Conservation (phyloP, 2,888 invertebrate genomes). For the Tetragonula carbonaria region DNA sequence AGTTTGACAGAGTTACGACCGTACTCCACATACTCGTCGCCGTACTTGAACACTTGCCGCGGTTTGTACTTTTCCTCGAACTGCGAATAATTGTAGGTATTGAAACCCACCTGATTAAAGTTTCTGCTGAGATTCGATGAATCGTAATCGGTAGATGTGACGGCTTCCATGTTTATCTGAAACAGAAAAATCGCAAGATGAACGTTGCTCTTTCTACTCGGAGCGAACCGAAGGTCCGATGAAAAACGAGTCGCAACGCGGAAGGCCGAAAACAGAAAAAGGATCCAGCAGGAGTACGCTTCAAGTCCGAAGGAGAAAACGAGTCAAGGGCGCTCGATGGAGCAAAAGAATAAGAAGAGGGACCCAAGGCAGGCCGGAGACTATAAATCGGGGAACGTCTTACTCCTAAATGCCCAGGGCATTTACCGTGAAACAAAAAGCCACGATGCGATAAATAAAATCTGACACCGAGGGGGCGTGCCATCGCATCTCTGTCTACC, state of each 20-base stretch:
- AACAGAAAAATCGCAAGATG: constrained; percentile 70
- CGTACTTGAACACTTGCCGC: constrained; percentile 75
- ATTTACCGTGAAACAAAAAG: constrained; percentile 76
- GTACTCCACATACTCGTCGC: constrained; percentile 77
- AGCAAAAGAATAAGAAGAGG: constrained; percentile 54
- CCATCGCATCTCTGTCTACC: constrained; percentile 46
- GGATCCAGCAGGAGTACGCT: constrained; percentile 7
- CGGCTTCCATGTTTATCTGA: constrained; percentile 85
- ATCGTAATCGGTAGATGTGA: constrained; percentile 85
- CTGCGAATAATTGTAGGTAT: constrained; percentile 80
- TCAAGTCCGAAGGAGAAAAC: constrained; percentile 14
- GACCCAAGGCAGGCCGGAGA: constrained; percentile 47
- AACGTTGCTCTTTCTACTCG: neutral
- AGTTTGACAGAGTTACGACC: constrained; percentile 72
- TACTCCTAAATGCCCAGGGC: constrained; percentile 73
- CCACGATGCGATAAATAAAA: constrained; percentile 75
- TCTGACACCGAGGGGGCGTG: constrained; percentile 70
- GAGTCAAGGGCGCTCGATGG: constrained; percentile 61
- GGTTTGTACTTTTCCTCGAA: constrained; percentile 80
- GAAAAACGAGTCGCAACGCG: neutral
- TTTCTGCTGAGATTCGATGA: constrained; percentile 79
- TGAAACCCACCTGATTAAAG: constrained; percentile 79
- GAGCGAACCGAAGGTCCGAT: neutral
- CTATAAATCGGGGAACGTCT: constrained; percentile 78
- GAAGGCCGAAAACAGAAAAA: neutral